A percentile compares a stretch with the other conserved stretches of the same genome.
Conservation (phyloP, 2,113 vertebrate species). For the Leiothrix lutea region DNA sequence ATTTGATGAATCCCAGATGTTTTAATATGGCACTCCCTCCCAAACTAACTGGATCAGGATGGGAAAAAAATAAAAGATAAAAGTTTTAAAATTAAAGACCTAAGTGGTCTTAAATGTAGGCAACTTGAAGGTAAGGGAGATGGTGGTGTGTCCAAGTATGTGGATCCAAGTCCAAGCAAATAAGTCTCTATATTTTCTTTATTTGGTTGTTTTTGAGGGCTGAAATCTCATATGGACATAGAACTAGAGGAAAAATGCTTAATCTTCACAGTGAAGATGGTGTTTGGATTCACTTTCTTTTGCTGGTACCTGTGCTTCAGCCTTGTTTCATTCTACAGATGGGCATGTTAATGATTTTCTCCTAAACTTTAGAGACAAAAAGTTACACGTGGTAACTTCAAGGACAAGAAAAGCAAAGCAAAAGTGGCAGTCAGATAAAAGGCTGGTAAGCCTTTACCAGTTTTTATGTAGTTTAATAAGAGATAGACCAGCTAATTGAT, state of each 20-base stretch:
- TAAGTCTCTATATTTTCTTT: neutral
- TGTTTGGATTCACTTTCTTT: neutral
- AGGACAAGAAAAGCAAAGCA: neutral
- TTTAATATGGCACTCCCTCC: slow-evolving; percentile 55
- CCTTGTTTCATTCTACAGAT: neutral
- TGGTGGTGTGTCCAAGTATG: neutral
- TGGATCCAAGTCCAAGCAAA: neutral
- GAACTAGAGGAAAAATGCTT: neutral
- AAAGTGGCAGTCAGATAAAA: neutral
- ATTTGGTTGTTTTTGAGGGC: neutral
- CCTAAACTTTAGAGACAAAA: neutral
- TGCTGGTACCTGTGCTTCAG: neutral
- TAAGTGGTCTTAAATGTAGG: slow-evolving; percentile 41
- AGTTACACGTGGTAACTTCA: neutral
- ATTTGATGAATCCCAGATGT: slow-evolving; percentile 72
- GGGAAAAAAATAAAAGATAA: slow-evolving; percentile 57
- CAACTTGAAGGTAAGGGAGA: neutral
- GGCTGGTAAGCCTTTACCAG: neutral
- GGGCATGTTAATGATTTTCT: neutral
- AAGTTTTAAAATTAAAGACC: slow-evolving; percentile 50
- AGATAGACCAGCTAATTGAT: neutral
- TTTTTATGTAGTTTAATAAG: neutral
- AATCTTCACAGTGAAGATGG: neutral
- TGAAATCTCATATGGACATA: neutral
- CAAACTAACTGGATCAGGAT: slow-evolving; percentile 45